Evolutionary conservation across 2,888 invertebrate genomes (phyloP).

Genomic region (Alloplasta piceator): DNA sequence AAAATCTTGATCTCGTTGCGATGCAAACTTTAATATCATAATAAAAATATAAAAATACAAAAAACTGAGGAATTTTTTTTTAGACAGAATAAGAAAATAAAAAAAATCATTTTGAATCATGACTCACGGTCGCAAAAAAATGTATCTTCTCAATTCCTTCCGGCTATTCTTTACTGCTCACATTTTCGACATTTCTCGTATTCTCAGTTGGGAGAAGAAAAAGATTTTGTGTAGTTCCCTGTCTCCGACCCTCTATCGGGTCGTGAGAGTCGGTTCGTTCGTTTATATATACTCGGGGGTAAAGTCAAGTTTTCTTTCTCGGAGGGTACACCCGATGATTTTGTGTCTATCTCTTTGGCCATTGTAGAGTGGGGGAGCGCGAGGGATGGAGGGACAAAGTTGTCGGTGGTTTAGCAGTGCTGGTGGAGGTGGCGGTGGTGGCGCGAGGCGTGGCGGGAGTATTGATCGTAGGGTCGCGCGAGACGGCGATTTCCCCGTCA

Average conservation of each 20-base stretch:
- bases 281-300: neutral
- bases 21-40: too few relatives aligned
- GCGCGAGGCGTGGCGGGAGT: constrained; percentile 65
- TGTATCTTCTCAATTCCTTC: too few relatives aligned
- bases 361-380: neutral
- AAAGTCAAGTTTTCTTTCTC: constrained; percentile 42
- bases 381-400: constrained; percentile 28
- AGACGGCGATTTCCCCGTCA: constrained; percentile 62
- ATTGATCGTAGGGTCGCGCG: constrained; percentile 62
- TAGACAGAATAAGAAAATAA: too few relatives aligned
- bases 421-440: constrained; percentile 32
- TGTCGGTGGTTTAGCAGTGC: constrained; percentile 17
- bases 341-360: too few relatives aligned
- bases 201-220: neutral
- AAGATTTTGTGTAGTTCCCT: neutral
- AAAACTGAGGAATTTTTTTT: too few relatives aligned
- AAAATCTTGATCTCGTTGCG: too few relatives aligned
- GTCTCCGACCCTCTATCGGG: neutral
- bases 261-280: neutral
- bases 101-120: too few relatives aligned
- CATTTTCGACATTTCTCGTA: too few relatives aligned
- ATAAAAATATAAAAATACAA: too few relatives aligned
- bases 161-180: too few relatives aligned
- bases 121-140: too few relatives aligned
- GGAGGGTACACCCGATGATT: neutral